Base-by-base conservation (phyloP, 1,140 invertebrate species). In the Aphelinus atriplicis region DNA sequence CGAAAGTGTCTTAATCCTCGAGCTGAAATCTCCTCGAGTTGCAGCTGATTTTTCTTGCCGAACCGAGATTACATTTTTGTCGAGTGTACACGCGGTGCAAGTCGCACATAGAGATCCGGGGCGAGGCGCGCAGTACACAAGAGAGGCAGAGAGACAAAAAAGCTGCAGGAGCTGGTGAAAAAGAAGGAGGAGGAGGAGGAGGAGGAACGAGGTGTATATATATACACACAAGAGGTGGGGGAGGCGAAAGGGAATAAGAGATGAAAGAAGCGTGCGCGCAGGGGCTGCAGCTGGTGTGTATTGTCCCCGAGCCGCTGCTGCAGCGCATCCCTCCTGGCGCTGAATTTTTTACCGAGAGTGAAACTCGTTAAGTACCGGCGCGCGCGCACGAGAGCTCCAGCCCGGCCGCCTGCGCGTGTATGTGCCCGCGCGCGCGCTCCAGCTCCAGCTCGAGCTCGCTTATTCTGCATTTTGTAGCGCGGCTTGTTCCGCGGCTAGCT, bases 341-440 rank as follows among this genome's bases (percentile, higher is more conserved):
- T 76, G 74, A 62, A 76, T 76, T 76, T 76, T 76, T 76, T 71
- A 76, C 63, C 68, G 68, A 71, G 69, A 76, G 74, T 66, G 62
- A 76, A 76, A 76, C 74, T 76, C 74, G 68, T 76, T 76, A 76
- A 76, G 74, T 66, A 61, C 74, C 56, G 6, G 46, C 7, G 46
- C 26, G 62, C 63, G 63, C 7, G 46, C 26, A 47, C 63, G 63
- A 65, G 26, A 26, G 26, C 26, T 26, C 26, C 26, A 26, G 26
- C 26, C 26, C 26, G 26, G 26, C 26, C 0, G 26, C 26, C 26
- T 26, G 26, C 26, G 26, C 26, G 26, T 26, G 26, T 26, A 26
- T 26, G 26, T 55, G 53, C 53, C 53, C 5, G 53, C 53, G 5
- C 5, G 53, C 53, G 5, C 53, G 53, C 5, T 5, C 53, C 5